phyloP scores from a whole-genome alignment of 2,888 invertebrate species.

The Mactromeris polynyma region DNA sequence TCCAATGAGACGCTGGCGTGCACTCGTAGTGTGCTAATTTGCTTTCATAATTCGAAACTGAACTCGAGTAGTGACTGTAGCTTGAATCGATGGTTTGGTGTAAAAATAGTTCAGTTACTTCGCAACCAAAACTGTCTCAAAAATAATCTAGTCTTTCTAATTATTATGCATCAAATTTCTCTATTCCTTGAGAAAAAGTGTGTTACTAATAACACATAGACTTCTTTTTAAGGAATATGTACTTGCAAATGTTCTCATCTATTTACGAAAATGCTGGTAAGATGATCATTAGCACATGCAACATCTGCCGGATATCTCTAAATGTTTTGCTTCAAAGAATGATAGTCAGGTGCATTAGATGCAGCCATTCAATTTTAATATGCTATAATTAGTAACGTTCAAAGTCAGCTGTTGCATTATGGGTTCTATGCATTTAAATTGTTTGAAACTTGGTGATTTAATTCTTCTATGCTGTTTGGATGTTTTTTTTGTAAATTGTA shows the following conservation, averaged over 20 bases:
- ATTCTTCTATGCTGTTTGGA: not conserved
- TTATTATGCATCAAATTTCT: too few relatives aligned
- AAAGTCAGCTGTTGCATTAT: constrained; percentile 12
- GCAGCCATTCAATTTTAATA: constrained; percentile 15
- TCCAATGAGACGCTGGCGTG: too few relatives aligned
- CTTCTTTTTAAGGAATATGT: not conserved
- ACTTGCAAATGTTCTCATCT: not conserved
- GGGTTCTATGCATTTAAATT: constrained; percentile 1
- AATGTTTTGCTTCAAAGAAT: not conserved
- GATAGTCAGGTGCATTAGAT: constrained; percentile 13
- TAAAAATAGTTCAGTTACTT: too few relatives aligned
- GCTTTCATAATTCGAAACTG: too few relatives aligned
- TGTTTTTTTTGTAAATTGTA: not conserved
- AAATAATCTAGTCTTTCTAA: too few relatives aligned
- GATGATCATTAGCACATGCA: not conserved
- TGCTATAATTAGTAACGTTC: constrained; percentile 11
- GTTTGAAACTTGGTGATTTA: not conserved
- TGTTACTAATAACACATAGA: too few relatives aligned
- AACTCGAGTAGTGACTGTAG: too few relatives aligned
- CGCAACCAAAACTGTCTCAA: too few relatives aligned
- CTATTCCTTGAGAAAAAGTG: too few relatives aligned
- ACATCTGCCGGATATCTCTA: constrained; percentile 13
- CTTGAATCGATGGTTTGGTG: too few relatives aligned
- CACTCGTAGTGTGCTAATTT: too few relatives aligned
- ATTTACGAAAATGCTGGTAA: not conserved